Percentiles rank a stretch among this genome's conserved stretches.
phyloP scores from a whole-genome alignment of 2,888 invertebrate genomes.

The Macrosiphum euphorbiae region DNA sequence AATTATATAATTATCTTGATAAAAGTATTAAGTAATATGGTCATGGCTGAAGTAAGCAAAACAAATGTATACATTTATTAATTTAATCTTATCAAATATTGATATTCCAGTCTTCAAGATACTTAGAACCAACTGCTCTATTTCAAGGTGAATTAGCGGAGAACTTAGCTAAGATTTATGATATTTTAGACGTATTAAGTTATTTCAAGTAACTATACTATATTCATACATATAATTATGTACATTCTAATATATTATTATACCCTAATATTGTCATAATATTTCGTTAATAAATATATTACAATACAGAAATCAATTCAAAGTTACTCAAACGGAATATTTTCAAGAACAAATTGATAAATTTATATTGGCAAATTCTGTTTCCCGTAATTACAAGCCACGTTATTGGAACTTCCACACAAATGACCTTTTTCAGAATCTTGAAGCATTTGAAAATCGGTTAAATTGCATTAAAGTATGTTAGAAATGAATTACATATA shows the following conservation, averaged over 20 bases:
- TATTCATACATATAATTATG: background rate
- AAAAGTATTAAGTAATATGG: constrained; percentile 55
- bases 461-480: constrained; percentile 40
- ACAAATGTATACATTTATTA: background rate
- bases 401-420: constrained; percentile 47
- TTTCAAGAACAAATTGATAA: constrained; percentile 21
- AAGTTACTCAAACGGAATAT: constrained; percentile 22
- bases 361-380: background rate
- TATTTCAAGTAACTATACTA: constrained; percentile 44
- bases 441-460: constrained; percentile 32
- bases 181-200: constrained; percentile 10
- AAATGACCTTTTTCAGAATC: constrained; percentile 28
- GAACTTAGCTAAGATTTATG: constrained; percentile 8
- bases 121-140: constrained; percentile 33
- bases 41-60: constrained; percentile 25
- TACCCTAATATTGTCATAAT: too few relatives aligned
- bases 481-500: background rate
- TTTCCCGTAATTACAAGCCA: background rate
- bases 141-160: constrained; percentile 58
- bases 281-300: background rate
- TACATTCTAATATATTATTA: background rate
- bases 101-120: constrained; percentile 42
- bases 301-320: constrained; percentile 22
- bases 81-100: background rate
- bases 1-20: constrained; percentile 35